Evolutionary conservation across 2,888 invertebrate species (phyloP), one percentile per base, ranked within the genome.

Genomic region (Julus scandinavius): DNA sequence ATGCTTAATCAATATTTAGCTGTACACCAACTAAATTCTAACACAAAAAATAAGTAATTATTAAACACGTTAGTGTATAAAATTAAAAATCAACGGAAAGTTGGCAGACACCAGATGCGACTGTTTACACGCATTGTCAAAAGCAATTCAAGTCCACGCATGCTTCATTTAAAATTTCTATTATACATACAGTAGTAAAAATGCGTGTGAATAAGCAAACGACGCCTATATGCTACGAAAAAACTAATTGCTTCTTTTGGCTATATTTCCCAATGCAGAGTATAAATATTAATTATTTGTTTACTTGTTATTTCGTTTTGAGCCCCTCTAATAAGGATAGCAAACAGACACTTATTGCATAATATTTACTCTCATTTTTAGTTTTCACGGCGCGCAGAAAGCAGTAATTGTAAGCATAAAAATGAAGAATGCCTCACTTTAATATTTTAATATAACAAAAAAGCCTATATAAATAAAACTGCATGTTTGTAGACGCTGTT

Each of bases 301-400:
- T 72, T 72, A 72, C 72, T 29, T 72, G 29, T 72, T 72, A 72
- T 72, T 72, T 72, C 72, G 20, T 72, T 72, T 72, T 72, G 20
- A 72, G 72, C 72, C 29, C 29, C 45, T 29, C 72, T 72, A 72
- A 72, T 72, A 20, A 72, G 20, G 72, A 5, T 29, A 29, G 72
- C 72, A 29, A 72, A 20, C 5, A 72, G 20, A 29, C 72, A 72
- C 20, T 72, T 72, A 20, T 72, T 4, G 17, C 9, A 11, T 9
- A 72, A 72, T 72, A 72, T 72, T 72, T 72, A 72, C 29, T 72
- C 29, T 20, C 29, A 1, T 72, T 9, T 72, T 72, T 13, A 72
- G 72, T 72, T 72, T 72, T 72, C 29, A 72, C 72, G 72, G 29
- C 72, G 20, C 20, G 29, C 20, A 72, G 72, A 72, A 72, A 72